Evolutionary conservation across 1,140 invertebrate species (phyloP).

Genomic region (Penaeus vannamei): DNA sequence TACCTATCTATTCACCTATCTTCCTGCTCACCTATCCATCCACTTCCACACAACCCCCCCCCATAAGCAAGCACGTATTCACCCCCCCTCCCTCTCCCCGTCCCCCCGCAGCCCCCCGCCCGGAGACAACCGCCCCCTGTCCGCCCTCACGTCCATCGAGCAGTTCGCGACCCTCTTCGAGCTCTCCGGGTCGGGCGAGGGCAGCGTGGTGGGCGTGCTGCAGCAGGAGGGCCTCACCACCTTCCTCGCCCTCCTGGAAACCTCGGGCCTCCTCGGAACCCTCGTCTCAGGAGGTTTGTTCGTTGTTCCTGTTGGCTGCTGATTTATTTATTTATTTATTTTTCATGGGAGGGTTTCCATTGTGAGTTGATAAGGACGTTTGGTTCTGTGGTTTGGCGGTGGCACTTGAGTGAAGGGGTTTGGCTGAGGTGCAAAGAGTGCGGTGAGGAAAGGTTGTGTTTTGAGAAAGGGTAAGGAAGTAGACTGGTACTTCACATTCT

Average conservation of each 20-base stretch:
- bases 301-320: neutral
- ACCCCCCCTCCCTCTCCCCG: no score
- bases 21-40: neutral
- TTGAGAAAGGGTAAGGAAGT: no score
- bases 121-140: neutral
- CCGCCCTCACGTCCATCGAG: conserved; percentile 29
- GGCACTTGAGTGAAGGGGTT: neutral
- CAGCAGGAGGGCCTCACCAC: conserved; percentile 42
- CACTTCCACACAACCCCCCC: neutral
- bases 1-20: neutral
- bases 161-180: conserved; percentile 46
- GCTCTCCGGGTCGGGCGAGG: neutral
- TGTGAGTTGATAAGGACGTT: neutral
- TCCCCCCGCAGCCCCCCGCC: neutral
- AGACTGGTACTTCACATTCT: no score
- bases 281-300: conserved; percentile 47
- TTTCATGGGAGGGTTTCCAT: neutral
- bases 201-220: conserved; percentile 24
- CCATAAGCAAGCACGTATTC: no score
- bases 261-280: conserved; percentile 29
- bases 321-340: neutral
- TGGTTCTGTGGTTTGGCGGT: neutral
- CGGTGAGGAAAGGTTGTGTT: no score
- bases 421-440: neutral
- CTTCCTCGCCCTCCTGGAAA: conserved; percentile 46